Percentiles rank a stretch among this genome's conserved stretches.
phyloP scores from a whole-genome alignment of 2,113 vertebrate genomes.

The Tetrao urogallus region DNA sequence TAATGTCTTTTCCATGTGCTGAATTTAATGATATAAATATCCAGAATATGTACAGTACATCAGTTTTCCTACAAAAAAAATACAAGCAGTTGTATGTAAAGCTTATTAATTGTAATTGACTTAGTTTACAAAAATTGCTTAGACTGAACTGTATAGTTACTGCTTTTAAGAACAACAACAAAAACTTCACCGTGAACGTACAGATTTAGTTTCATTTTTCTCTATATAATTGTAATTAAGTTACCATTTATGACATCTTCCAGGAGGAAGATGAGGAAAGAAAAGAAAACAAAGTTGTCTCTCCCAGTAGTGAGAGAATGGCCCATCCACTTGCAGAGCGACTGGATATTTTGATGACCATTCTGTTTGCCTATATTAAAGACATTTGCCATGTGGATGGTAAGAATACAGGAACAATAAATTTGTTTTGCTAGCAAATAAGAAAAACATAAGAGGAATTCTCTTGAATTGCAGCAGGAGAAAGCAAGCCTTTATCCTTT shows the following conservation, averaged over 20 bases:
- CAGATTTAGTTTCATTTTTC: background rate
- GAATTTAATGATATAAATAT: background rate
- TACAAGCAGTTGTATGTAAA: background rate
- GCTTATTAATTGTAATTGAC: background rate
- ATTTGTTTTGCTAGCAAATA: background rate
- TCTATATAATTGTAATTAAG: background rate
- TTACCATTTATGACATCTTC: background rate
- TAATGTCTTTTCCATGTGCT: background rate
- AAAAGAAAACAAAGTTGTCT: background rate
- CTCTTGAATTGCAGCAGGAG: background rate
- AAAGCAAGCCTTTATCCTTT: background rate
- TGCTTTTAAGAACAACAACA: background rate
- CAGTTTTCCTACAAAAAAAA: background rate
- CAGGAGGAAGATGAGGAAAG: slow-evolving; percentile 86
- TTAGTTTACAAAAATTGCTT: background rate
- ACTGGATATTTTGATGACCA: slow-evolving; percentile 87
- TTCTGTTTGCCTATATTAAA: slow-evolving; percentile 89
- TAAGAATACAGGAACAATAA: slow-evolving; percentile 57
- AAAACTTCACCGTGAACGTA: background rate
- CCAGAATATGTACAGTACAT: background rate
- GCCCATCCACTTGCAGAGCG: slow-evolving; percentile 89
- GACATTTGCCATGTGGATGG: slow-evolving; percentile 86
- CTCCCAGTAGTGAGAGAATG: slow-evolving; percentile 66
- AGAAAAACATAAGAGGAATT: background rate
- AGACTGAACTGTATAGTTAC: background rate